Evolutionary conservation across 2,797 vertebrate genomes (phyloP), one percentile per base, ranked within the genome.

Genomic region (Chromobotia macracanthus): DNA sequence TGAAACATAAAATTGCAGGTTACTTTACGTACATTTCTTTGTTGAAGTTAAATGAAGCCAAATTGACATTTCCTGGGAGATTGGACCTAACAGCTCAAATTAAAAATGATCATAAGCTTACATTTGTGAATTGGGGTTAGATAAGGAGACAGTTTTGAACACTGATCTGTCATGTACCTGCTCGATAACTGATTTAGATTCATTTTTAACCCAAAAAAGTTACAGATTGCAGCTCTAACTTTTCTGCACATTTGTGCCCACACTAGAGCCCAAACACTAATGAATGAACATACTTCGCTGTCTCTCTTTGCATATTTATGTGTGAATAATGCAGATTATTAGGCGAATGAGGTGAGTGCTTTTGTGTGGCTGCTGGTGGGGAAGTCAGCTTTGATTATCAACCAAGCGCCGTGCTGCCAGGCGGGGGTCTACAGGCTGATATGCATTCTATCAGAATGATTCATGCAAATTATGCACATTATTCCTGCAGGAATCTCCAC

Each of bases 381-480:
- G 92, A 95, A 97, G 98, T 99, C 97, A 97, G 96, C 96, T 98
- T 97, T 98, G 96, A 98, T 99, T 98, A 98, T 94, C 96, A 97
- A 96, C 94, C 94, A 95, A 97, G 95, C 89, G 96, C 94, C 92
- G 92, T 91, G 92, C 94, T 90, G 91, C 92, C 92, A 94, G 96
- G 97, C 95, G 95, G 94, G 72, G 89, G 93, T 91, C 94, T 95
- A 93, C 95, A 94, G 92, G 92, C 95, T 97, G 96, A 97, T 98
- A 95, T 96, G 96, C 95, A 95, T 97, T 96, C 95, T 95, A 97
- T 98, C 96, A 96, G 94, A 94, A 97, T 98, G 97, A 99, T 99
- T 98, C 99, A 99, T 99, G 97, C 97, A 98, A 98, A 99, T 99
- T 98, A 98, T 99, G 96, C 97, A 97, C 96, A 97, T 98, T 97